These are phyloP conservation scores for Eudemis profundana DNA, from an alignment of 2,888 invertebrate genomes.

Conservation along the genomic window DNA sequence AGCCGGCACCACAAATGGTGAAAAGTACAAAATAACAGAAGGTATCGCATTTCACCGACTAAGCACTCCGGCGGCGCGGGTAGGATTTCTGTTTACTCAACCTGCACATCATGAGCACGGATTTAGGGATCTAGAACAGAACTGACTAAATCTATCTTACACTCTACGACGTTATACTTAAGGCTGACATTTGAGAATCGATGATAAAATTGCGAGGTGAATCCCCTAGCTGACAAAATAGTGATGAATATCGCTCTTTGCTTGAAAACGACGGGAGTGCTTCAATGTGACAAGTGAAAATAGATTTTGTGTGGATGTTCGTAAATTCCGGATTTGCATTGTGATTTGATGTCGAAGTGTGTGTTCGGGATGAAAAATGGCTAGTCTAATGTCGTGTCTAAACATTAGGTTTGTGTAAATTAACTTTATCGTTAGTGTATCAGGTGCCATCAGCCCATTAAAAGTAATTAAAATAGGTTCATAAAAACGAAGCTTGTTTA, in stretches of 20 bases:
- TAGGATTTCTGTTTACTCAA: conserved; percentile 76
- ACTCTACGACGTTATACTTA: not conserved
- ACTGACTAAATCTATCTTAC: conserved; percentile 16
- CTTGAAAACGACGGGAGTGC: conserved; percentile 3
- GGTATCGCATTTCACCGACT: conserved; percentile 63
- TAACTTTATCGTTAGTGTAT: conserved; percentile 43
- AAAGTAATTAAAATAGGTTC: not conserved
- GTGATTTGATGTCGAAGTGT: conserved; percentile 6
- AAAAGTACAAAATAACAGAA: conserved; percentile 53
- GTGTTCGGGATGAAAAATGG: conserved; percentile 28
- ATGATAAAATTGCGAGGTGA: conserved; percentile 15
- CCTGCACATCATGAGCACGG: conserved; percentile 66
- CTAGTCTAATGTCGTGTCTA: conserved; percentile 40
- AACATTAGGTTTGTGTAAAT: conserved; percentile 41
- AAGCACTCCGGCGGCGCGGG: conserved; percentile 65
- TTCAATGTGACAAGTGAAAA: not conserved
- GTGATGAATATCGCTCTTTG: conserved; percentile 33
- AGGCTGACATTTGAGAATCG: not conserved
- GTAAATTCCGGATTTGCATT: conserved; percentile 7
- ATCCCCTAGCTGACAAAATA: conserved; percentile 27
- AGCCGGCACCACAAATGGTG: conserved; percentile 55
- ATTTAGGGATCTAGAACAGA: conserved; percentile 54
- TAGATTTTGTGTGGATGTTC: not conserved
- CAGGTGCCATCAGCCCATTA: conserved; percentile 1
- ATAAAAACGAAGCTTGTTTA: not conserved